phyloP scores from a whole-genome alignment of 2,113 vertebrate species.

The Microtus richardsoni region DNA sequence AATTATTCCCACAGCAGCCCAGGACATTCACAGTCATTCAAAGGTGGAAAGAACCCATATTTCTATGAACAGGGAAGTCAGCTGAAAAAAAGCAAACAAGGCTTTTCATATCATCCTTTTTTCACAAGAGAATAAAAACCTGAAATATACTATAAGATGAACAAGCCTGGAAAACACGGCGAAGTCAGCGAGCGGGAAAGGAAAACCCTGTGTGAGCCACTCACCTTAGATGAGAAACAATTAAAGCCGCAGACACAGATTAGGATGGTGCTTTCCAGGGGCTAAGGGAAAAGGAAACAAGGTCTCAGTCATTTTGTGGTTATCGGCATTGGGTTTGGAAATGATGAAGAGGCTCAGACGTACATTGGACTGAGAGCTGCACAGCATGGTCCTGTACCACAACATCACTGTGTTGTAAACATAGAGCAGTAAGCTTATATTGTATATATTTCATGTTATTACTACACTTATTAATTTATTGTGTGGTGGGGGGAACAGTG shows the following conservation, averaged over 20 bases:
- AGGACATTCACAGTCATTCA: background rate
- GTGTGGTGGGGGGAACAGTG: too few species aligned
- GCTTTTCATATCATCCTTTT: background rate
- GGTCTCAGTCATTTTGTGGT: background rate
- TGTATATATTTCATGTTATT: background rate
- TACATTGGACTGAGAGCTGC: background rate
- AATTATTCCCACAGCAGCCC: background rate
- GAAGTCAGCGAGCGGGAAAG: background rate
- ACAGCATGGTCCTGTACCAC: background rate
- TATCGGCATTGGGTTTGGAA: constrained; percentile 2
- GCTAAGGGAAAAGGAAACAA: background rate
- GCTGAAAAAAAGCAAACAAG: background rate
- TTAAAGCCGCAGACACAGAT: background rate
- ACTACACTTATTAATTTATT: background rate
- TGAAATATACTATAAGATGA: background rate
- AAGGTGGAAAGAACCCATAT: background rate
- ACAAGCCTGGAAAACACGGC: background rate
- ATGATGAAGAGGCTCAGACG: background rate
- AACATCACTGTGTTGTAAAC: background rate
- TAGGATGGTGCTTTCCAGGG: background rate
- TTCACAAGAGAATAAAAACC: constrained; percentile 3
- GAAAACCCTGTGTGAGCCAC: background rate
- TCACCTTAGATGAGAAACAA: background rate
- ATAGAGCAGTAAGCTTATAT: background rate
- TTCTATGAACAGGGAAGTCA: background rate